Evolutionary conservation across 2,113 vertebrate species (phyloP), one percentile per base, ranked within the genome.

Genomic region (Trogon melanurus): DNA sequence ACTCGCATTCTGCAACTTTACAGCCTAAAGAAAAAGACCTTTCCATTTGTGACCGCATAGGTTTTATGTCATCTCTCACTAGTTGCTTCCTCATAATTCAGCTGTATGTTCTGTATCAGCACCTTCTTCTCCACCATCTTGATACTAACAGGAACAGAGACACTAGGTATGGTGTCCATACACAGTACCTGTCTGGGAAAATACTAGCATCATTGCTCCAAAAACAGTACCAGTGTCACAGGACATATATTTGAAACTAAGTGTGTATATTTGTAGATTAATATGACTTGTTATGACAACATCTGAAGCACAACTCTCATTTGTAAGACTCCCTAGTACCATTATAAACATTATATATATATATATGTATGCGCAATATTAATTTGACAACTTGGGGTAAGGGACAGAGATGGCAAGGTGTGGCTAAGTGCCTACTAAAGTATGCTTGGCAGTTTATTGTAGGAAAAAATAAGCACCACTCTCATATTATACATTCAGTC

Each of bases 251-350:
- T 56, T 64, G 51, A 61, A 96, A 96, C 51, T 93, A 70, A 86
- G 56, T 64, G 64, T 89, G 90, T 29, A 80, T 93, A 86, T 94
- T 95, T 97, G 96, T 94, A 92, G 91, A 95, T 75, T 76, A 89
- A 81, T 64, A 84, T 34, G 6, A 73, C 65, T 73, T 14, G 6
- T 74, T 95, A 65, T 51, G 45, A 93, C 67, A 91, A 57, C 85
- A 86, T 54, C 38, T 62, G 80, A 51, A 92, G 62, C 62, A 88
- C 74, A 84, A 32, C 14, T 79, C 36, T 14, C 47, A 64, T 80
- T 85, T 88, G 30, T 38, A 69, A 83, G 83, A 62, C 48, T 60
- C 73, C 20, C 11, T 22, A 34, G 3, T 32, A 61, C 50, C 23
- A 21, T 17, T 25, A 56, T 47, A 89, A 57, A 87, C 60, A 73